Base-by-base conservation (phyloP, 2,888 invertebrate species). In the Melikaiella ostensackeni region DNA sequence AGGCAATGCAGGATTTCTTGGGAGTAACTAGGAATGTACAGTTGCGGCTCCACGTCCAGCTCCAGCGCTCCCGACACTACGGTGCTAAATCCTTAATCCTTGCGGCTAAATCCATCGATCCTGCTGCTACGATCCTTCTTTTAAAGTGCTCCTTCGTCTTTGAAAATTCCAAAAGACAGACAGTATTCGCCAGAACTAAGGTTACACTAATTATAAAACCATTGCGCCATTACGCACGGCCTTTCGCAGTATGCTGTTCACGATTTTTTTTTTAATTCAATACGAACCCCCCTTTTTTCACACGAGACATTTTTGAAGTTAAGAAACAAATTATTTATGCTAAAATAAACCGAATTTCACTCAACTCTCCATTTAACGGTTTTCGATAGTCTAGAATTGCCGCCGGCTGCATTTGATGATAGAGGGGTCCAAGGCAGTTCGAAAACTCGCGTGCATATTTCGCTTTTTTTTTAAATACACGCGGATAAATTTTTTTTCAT, bases 11-110 rank as follows among this genome's bases (percentile, higher is more conserved):
- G 81, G 81, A 83, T 80, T 78, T 80, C 79, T 79, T 79, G 80
- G 79, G 81, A 78, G 76, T 66, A 76, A 76, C 24, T 79, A 79
- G 81, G 83, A 84, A 84, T 84, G 86, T 84, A 88, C 84, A 88
- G 84, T 84, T 88, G 89, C 88, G 88, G 87, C 89, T 91, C 89
- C 88, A 88, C 88, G 89, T 90, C 89, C 90, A 90, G 90, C 88
- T 90, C 88, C 91, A 90, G 88, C 89, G 89, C 89, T 90, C 90
- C 90, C 91, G 90, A 91, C 89, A 90, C 90, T 91, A 91, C 91
- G 88, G 88, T 90, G 90, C 88, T 79, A 81, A 78, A 83, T 87
- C 86, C 86, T 85, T 81, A 81, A 78, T 81, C 81, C 62, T 79
- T 74, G 70, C 76, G 75, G 77, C 79, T 82, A 80, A 78, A 85